Conservation (phyloP, 2,797 vertebrate species). For the Echeneis naucrates region DNA sequence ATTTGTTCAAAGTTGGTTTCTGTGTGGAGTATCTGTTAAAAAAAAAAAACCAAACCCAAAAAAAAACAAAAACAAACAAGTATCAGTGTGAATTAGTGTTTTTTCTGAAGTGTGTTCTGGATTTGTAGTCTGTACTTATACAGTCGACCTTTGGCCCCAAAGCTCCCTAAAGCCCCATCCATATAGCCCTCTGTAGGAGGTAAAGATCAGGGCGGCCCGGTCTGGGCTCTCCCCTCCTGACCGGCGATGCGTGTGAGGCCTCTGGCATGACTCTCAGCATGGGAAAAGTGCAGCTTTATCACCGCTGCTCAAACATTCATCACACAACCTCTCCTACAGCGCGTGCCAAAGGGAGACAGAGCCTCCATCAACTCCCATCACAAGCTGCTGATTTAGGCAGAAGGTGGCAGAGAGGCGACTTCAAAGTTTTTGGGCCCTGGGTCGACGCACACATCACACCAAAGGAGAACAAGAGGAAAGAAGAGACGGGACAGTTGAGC, state of each 20-base stretch:
- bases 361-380: slow-evolving; percentile 71
- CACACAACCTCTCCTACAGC: slow-evolving; percentile 69
- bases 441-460: slow-evolving; percentile 57
- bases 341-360: slow-evolving; percentile 70
- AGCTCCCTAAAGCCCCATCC: slow-evolving; percentile 64
- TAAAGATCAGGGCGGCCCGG: slow-evolving; percentile 67
- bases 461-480: slow-evolving; percentile 45
- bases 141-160: slow-evolving; percentile 58
- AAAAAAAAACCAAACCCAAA: no score
- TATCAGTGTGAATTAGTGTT: slow-evolving; percentile 22
- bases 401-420: slow-evolving; percentile 76
- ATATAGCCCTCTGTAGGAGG: slow-evolving; percentile 58
- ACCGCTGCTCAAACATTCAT: slow-evolving; percentile 81
- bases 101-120: slow-evolving; percentile 48
- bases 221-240: slow-evolving; percentile 66
- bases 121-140: slow-evolving; percentile 40
- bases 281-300: slow-evolving; percentile 78
- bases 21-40: slow-evolving; percentile 21
- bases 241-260: slow-evolving; percentile 70
- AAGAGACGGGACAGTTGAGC: slow-evolving; percentile 52
- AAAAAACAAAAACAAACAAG: slow-evolving; percentile 27
- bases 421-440: slow-evolving; percentile 74
- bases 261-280: slow-evolving; percentile 81
- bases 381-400: slow-evolving; percentile 74
- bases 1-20: slow-evolving; percentile 49